Base-by-base conservation (phyloP, 1,140 invertebrate genomes). In the Drosophila ananassae region DNA sequence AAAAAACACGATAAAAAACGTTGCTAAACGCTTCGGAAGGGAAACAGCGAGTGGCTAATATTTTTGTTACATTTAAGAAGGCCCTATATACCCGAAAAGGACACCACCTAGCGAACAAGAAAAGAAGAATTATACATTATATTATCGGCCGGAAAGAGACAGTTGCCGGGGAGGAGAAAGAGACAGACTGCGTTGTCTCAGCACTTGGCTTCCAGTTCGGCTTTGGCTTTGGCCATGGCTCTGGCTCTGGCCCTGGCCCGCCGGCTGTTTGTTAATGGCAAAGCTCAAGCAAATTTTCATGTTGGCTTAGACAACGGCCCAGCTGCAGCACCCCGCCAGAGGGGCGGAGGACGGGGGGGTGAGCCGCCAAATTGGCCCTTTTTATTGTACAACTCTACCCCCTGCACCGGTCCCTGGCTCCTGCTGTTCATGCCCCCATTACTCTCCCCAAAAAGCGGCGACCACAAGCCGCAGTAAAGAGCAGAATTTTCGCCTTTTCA, bases 291-390 rank as follows among this genome's bases (percentile, higher is more conserved):
- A 61, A 85, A 62, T 81, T 77, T 75, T 67, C 63, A 60, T 72
- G 79, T 74, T 78, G 63, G 81, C 81, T 81, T 76, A 74, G 51
- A 77, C 46, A 62, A 32, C 22, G 77, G 55, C 59, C 52, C 81
- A 87, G 82, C 77, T 81, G 82, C 73, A 77, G 24, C 59, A 22
- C 44, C 44, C 25, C 4, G 25, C 1, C 25, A 4, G 4, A 47
- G 4, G 4, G n/a, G 9, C 37, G 3, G 4, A 12, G 17, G 13
- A 17, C 39, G 6, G 39, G n/a, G n/a, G 25, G 47, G 48, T 25
- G 24, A 12, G 60, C 30, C 63, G 63, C 63, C 66, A 85, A 85
- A 87, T 87, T 87, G 74, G 82, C 58, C 74, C 64, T 78, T 77
- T 85, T 75, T 82, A 67, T 76, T 81, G 61, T 81, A 69, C 69